Conservation (phyloP, 1,140 invertebrate genomes). For the Portunus trituberculatus region DNA sequence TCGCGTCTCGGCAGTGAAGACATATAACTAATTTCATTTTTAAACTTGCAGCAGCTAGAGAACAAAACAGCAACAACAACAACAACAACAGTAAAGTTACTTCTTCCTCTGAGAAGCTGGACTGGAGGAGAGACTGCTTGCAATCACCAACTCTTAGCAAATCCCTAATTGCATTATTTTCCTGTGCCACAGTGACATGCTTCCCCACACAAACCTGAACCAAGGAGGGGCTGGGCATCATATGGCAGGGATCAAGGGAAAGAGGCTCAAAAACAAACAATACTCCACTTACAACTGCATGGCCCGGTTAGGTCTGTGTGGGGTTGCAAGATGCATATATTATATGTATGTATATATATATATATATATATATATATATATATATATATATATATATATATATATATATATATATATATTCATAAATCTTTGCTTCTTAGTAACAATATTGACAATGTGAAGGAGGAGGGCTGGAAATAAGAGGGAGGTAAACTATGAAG, state of each 20-base stretch:
- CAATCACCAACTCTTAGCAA: slow-evolving; percentile 18
- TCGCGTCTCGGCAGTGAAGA: neutral
- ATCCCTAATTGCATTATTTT: slow-evolving; percentile 14
- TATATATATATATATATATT: slow-evolving; percentile 48
- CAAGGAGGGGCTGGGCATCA: neutral
- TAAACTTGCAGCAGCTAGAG: slow-evolving; percentile 12
- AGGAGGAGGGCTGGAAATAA: neutral
- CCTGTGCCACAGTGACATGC: neutral
- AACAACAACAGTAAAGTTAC: slow-evolving; percentile 4
- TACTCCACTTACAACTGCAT: neutral
- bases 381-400: slow-evolving; percentile 49
- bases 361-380: slow-evolving; percentile 12
- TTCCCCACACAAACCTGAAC: neutral
- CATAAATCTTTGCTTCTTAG: slow-evolving; percentile 52
- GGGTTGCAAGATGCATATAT: neutral
- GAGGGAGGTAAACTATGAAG: neutral
- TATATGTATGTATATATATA: neutral
- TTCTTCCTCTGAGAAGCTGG: slow-evolving; percentile 18
- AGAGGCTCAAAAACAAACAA: neutral
- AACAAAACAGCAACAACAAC: slow-evolving; percentile 23
- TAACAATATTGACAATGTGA: slow-evolving; percentile 70
- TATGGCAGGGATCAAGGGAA: neutral
- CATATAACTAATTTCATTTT: neutral
- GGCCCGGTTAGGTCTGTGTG: neutral
- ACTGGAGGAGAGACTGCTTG: slow-evolving; percentile 18